These are phyloP conservation scores for Pyrocoelia pectoralis DNA, from an alignment of 2,888 invertebrate genomes.

Conservation along the genomic window DNA sequence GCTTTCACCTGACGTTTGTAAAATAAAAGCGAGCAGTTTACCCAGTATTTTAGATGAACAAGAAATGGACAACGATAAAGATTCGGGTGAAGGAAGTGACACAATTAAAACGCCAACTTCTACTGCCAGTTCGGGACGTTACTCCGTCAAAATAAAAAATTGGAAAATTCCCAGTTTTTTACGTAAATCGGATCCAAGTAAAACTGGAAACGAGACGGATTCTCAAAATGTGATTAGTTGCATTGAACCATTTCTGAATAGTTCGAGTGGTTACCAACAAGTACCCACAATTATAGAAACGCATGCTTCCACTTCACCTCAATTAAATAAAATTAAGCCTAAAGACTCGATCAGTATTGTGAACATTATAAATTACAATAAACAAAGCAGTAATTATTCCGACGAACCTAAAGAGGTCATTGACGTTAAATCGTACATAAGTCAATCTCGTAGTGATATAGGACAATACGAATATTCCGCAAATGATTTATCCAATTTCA, in stretches of 20 bases:
- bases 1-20: constrained; percentile 67
- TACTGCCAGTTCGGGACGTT: constrained; percentile 67
- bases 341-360: constrained; percentile 29
- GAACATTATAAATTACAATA: constrained; percentile 39
- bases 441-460: constrained; percentile 77
- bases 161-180: constrained; percentile 77
- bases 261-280: constrained; percentile 67
- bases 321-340: constrained; percentile 23
- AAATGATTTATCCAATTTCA: constrained; percentile 66
- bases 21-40: constrained; percentile 78
- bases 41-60: constrained; percentile 83
- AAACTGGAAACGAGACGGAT: constrained; percentile 51
- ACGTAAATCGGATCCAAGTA: constrained; percentile 64
- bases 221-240: constrained; percentile 40
- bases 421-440: constrained; percentile 76
- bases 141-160: constrained; percentile 65
- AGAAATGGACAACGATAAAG: constrained; percentile 62
- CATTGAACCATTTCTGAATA: constrained; percentile 34
- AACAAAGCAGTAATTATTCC: constrained; percentile 34
- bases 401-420: constrained; percentile 66
- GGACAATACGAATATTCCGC: constrained; percentile 56
- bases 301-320: constrained; percentile 17
- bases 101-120: constrained; percentile 74
- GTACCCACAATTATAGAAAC: constrained; percentile 66
- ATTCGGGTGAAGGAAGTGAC: constrained; percentile 57